phyloP scores from a whole-genome alignment of 2,888 invertebrate genomes.

The Ophion ellenae region DNA sequence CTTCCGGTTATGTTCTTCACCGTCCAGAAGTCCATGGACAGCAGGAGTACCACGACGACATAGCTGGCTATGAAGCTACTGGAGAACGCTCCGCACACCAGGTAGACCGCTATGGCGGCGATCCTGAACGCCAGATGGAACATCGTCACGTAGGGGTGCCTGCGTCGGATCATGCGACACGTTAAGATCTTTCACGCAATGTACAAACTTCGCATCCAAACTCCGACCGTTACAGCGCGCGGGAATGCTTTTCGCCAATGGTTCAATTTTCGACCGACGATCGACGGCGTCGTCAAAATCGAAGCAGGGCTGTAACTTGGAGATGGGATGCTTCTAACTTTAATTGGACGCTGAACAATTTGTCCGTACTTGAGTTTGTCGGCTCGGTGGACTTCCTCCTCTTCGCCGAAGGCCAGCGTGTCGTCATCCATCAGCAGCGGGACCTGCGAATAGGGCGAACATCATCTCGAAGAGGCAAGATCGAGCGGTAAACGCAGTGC shows the following conservation, averaged over 20 bases:
- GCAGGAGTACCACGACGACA: conserved; percentile 93
- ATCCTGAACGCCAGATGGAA: conserved; percentile 96
- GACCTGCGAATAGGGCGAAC: conserved; percentile 87
- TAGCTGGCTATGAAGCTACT: conserved; percentile 98
- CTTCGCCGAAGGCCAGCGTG: conserved; percentile 94
- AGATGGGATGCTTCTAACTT: conserved; percentile 6
- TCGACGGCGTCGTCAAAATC: background rate
- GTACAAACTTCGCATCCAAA: no score
- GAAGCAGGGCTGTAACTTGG: background rate
- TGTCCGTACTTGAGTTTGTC: conserved; percentile 82
- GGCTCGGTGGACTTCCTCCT: conserved; percentile 87
- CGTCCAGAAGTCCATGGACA: conserved; percentile 99
- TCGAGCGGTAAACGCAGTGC: background rate
- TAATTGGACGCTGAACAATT: background rate
- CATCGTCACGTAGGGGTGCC: conserved; percentile 96
- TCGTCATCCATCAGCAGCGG: conserved; percentile 93
- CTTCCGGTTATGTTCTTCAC: conserved; percentile 98
- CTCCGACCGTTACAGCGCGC: no score
- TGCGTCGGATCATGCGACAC: conserved; percentile 79
- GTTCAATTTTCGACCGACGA: no score
- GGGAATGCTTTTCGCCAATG: no score
- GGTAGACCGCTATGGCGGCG: conserved; percentile 93
- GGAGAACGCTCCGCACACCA: conserved; percentile 95
- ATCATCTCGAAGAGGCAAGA: conserved; percentile 69
- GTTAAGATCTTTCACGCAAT: no score